A percentile compares a stretch with the other conserved stretches of the same genome.
Conservation (phyloP, 1,140 invertebrate genomes). For the Drosophila equinoxialis region DNA sequence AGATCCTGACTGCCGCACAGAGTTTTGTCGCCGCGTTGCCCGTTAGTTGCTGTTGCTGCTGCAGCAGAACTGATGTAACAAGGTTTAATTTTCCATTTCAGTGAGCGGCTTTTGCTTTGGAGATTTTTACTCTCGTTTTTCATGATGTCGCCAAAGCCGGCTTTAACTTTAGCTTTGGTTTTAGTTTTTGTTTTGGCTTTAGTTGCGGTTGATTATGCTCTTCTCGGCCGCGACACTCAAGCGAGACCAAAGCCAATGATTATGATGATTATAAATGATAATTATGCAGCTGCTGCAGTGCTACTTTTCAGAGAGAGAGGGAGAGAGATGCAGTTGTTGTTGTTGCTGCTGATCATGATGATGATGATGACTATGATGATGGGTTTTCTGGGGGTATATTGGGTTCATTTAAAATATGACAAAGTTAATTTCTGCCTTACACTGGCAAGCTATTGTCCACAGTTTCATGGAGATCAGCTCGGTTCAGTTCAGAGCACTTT, state of each 20-base stretch:
- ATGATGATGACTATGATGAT: slow-evolving; percentile 48
- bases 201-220: slow-evolving; percentile 75
- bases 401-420: slow-evolving; percentile 60
- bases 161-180: slow-evolving; percentile 46
- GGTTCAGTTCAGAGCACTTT: slow-evolving; percentile 5
- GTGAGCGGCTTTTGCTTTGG: slow-evolving; percentile 73
- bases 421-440: slow-evolving; percentile 66
- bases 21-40: slow-evolving; percentile 55
- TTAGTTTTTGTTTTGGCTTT: slow-evolving; percentile 36
- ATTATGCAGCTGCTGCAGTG: slow-evolving; percentile 57
- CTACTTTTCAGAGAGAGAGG: slow-evolving; percentile 1
- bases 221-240: slow-evolving; percentile 53
- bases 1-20: slow-evolving; percentile 62
- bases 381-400: slow-evolving; percentile 35
- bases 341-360: slow-evolving; percentile 10
- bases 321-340: neutral
- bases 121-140: slow-evolving; percentile 82
- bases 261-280: slow-evolving; percentile 59
- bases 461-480: slow-evolving; percentile 30
- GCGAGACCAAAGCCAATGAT: slow-evolving; percentile 62
- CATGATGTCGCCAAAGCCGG: slow-evolving; percentile 59
- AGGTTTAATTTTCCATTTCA: slow-evolving; percentile 83
- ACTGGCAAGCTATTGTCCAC: slow-evolving; percentile 28
- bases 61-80: slow-evolving; percentile 76
- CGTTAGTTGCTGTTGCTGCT: slow-evolving; percentile 48